Conservation (phyloP, 2,888 invertebrate genomes). For the Selenia dentaria region DNA sequence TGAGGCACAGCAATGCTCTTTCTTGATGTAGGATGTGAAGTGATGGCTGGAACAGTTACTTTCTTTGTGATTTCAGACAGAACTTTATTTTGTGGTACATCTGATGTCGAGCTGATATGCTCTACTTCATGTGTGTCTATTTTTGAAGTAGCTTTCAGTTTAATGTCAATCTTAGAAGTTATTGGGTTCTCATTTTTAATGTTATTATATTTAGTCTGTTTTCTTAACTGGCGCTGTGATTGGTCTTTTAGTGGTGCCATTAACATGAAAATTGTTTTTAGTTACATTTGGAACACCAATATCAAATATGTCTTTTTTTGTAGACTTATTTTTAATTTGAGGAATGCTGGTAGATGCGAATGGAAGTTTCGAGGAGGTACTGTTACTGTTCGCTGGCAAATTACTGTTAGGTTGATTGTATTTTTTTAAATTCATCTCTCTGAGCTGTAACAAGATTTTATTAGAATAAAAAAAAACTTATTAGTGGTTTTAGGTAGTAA, state of each 20-base stretch:
- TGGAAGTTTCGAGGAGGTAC: no score
- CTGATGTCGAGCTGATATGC: background rate
- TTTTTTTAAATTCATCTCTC: conserved; percentile 67
- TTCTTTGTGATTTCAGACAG: conserved; percentile 15
- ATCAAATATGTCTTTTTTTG: conserved; percentile 3
- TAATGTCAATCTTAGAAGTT: background rate
- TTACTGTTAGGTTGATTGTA: conserved; percentile 46
- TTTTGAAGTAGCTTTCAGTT: background rate
- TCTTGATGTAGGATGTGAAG: background rate
- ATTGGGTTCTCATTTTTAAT: background rate
- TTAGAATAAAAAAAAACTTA: no score
- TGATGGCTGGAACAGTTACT: background rate
- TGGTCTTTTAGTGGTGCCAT: conserved; percentile 42
- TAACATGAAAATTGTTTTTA: conserved; percentile 46
- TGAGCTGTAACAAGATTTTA: conserved; percentile 57
- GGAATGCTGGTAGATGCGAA: conserved; percentile 9
- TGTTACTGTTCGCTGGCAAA: no score
- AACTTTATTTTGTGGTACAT: conserved; percentile 1
- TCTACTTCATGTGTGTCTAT: background rate
- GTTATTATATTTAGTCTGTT: background rate
- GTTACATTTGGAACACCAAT: no score
- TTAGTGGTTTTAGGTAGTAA: no score
- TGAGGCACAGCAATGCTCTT: conserved; percentile 41
- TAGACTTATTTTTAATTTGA: conserved; percentile 19
- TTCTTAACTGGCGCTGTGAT: conserved; percentile 35